These are phyloP conservation scores for Sander vitreus DNA, from an alignment of 2,113 vertebrate genomes.

Conservation along the genomic window DNA sequence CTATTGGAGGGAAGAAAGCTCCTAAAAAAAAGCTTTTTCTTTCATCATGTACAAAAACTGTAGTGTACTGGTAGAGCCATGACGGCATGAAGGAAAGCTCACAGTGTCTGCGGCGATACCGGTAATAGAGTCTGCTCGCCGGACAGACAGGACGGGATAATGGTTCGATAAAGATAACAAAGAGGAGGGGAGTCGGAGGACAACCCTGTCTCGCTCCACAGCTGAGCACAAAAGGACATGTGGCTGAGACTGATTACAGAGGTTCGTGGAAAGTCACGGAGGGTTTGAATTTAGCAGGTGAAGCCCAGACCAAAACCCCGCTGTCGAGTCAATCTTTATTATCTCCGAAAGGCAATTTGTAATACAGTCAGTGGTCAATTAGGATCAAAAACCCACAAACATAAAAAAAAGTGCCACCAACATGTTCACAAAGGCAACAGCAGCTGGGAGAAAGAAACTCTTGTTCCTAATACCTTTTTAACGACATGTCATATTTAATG, in stretches of 20 bases:
- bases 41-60: background rate
- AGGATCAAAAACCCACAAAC: conserved; percentile 11
- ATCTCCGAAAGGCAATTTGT: conserved; percentile 56
- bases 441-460: background rate
- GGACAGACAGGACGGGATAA: conserved; percentile 48
- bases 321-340: conserved; percentile 47
- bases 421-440: background rate
- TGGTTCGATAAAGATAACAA: conserved; percentile 60
- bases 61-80: background rate
- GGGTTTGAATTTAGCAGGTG: conserved; percentile 54
- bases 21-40: background rate
- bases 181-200: conserved; percentile 54
- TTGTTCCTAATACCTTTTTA: too few species aligned
- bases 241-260: conserved; percentile 63
- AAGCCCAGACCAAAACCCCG: conserved; percentile 19
- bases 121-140: conserved; percentile 42
- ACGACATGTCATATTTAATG: too few species aligned
- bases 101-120: conserved; percentile 15
- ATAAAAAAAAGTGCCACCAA: background rate
- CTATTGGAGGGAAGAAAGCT: background rate
- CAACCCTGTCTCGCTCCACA: conserved; percentile 41
- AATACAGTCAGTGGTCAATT: conserved; percentile 48
- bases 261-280: conserved; percentile 49
- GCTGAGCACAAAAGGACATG: conserved; percentile 61
- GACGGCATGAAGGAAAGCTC: conserved; percentile 44